Base-by-base conservation (phyloP, 2,888 invertebrate genomes). In the Cheilosia pagana region DNA sequence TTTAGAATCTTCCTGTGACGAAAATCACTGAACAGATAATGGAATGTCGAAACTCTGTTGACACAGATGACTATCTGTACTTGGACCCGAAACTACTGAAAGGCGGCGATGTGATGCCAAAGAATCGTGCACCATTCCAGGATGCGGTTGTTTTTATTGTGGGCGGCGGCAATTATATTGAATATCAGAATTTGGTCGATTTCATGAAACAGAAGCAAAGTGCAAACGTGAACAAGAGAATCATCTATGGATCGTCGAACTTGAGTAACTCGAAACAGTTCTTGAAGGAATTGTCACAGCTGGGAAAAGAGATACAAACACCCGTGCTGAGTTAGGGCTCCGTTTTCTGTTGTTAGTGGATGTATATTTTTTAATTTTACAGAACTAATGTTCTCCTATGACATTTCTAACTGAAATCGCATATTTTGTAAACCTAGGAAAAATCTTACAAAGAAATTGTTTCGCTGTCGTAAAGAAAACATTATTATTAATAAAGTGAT, bases 181-280 rank as follows among this genome's bases (percentile, higher is more conserved):
- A 99, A 92, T 99, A 99, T 92, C 99, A 99, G 92, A 99, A 99
- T 94, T 94, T 99, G 79, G 95, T 97, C 67, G 99, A 99, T 91
- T 98, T 98, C 90, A 96, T 96, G 41, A 98, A 97, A 95, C 96
- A 96, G 93, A 96, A 95, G 91, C 94, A 94, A 85, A 93, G 94
- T 8, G 93, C 95, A 86, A 95, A 95, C 53, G 89, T 90, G 0
- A 94, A 94, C 75, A 96, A 96, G 91, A 95, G 96, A 90, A 96
- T 99, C 82, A 96, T 98, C 70, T 99, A 99, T 91, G 99, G 99
- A 45, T 96, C 98, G 81, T 98, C 99, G 31, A 98, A 99, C 52
- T 93, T 99, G 83, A 96, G 96, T 87, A 99, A 98, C 93, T 98
- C 99, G 6, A 95, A 95, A 88, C 98, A 98, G 90, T 99, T 99